Base-by-base conservation (phyloP, 2,113 vertebrate genomes). In the Sitta europaea region DNA sequence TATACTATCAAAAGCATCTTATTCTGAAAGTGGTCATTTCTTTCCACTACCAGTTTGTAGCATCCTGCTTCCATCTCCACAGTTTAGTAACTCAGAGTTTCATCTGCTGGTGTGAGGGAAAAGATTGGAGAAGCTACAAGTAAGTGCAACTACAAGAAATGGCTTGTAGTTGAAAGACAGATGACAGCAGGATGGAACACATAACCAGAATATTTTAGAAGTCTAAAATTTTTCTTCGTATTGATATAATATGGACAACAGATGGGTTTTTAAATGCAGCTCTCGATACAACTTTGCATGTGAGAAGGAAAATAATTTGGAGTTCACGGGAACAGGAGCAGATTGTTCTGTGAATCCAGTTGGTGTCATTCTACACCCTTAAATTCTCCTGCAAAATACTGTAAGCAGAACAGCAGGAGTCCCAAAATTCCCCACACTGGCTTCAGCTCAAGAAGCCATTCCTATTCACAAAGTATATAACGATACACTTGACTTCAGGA, bases 261-360 rank as follows among this genome's bases (percentile, higher is more conserved):
- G 90, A 97, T 96, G 94, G 93, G 71, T 79, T 96, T 97, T 95
- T 92, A 96, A 96, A 96, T 95, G 81, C 96, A 96, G 92, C 74
- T 97, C 95, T 91, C 67, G 29, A 94, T 96, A 95, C 74, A 96
- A 85, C 78, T 97, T 96, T 91, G 81, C 91, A 97, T 96, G 93
- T 95, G 95, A 95, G 90, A 97, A 96, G 66, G 85, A 96, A 90
- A 96, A 96, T 96, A 96, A 95, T 85, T 90, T 90, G 81, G 90
- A 97, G 92, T 93, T 96, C 87, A 88, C 6, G 24, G 81, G 94
- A 96, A 96, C 68, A 87, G 78, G 62, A 96, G 93, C 94, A 96
- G 95, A 95, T 91, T 96, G 93, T 97, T 96, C 94, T 79, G 42
- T 50, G 38, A 73, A 87, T 95, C 84, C 93, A 96, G 93, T 92